Evolutionary conservation across 1,140 invertebrate species (phyloP), one percentile per base, ranked within the genome.

Genomic region (Phymorhynchus buccinoides): DNA sequence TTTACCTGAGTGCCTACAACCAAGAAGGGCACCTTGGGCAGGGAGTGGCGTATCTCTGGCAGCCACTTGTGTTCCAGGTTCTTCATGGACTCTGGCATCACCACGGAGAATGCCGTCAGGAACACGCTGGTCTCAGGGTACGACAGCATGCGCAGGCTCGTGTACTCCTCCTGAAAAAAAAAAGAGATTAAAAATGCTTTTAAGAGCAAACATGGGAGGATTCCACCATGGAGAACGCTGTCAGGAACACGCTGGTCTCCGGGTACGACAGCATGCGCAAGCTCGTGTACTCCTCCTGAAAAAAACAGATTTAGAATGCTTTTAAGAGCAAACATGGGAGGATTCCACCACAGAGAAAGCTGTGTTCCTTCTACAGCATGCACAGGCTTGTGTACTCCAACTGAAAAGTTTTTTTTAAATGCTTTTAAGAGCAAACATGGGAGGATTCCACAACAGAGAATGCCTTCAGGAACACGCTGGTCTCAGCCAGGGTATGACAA

Each of bases 91-190:
- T 98, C 97, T 84, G 98, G 99, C 88, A 97, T 99, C 44, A 99
- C 98, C 87, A 99, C 98, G 89, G 98, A 99, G 94, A 99, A 99
- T 94, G 98, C 99, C 77, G 99, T 98, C 86, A 99, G 96, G 94
- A 99, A 99, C 82, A 99, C 98, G 94, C 99, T 98, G 35, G 98
- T 99, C 93, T 99, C 98, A 88, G 98, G 98, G 94, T 99, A 99
- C 48, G 97, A 98, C 7, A 99, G 94, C 22, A 97, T 97, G 91
- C 98, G 95, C 73, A 99, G 94, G 88, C 98, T 95, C 92, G 98
- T 97, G 91, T 98, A 99, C 94, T 98, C 97, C 94, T 99, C 97
- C 93, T 98, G 97, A 37, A 87, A 89, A 84, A 30, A 39, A 85
- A 68, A 75, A n/a, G 78, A 7, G 30, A n/a, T 52, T 7, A 22